Evolutionary conservation across 2,797 vertebrate species (phyloP).

Genomic region (Anguilla anguilla): DNA sequence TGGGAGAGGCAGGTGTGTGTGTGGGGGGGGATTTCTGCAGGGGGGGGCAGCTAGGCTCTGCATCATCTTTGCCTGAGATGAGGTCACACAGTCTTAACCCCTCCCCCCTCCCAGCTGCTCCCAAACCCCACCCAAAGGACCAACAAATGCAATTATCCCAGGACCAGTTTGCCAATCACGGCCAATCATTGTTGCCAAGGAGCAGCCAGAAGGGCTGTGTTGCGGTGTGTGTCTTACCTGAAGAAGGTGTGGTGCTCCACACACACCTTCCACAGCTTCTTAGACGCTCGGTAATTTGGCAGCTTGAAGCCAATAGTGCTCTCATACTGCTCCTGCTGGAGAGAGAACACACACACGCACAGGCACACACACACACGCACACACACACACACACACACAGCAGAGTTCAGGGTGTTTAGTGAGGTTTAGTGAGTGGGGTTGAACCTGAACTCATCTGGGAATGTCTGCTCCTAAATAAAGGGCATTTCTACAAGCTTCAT

Average conservation of each 20-base stretch:
- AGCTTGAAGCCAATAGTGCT: conserved; percentile 93
- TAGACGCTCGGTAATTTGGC: conserved; percentile 91
- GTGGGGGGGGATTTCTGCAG: not conserved
- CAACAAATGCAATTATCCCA: conserved; percentile 41
- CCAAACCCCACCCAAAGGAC: not conserved
- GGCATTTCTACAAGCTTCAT: no score
- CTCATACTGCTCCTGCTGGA: conserved; percentile 91
- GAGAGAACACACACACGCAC: not conserved
- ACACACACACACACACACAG: not conserved
- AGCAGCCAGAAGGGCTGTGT: not conserved
- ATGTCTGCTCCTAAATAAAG: no score
- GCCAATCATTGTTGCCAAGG: conserved; percentile 43
- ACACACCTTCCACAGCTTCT: conserved; percentile 97
- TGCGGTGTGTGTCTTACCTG: conserved; percentile 72
- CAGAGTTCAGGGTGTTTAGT: no score
- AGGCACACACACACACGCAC: not conserved
- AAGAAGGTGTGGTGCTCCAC: conserved; percentile 97
- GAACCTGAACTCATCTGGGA: no score
- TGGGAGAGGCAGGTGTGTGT: not conserved
- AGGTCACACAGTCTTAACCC: conserved; percentile 38
- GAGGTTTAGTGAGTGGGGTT: no score
- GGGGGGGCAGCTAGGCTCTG: no score
- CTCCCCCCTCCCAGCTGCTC: no score
- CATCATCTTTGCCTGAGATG: not conserved
- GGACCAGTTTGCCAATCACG: conserved; percentile 55